Conservation (phyloP, 1,140 invertebrate genomes). For the Papilio helenus region DNA sequence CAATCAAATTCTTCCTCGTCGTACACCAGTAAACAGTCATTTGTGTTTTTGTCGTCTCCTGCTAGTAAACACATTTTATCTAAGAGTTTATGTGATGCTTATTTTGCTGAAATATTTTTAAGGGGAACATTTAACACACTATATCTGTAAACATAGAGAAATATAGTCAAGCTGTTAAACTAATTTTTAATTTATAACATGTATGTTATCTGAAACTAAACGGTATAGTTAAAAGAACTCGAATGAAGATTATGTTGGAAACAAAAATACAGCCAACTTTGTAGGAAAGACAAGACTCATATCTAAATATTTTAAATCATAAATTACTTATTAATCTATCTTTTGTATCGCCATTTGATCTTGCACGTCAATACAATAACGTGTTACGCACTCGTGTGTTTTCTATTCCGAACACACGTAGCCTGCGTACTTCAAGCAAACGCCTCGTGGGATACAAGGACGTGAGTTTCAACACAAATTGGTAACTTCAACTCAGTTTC, state of each 20-base stretch:
- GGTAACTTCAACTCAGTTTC: conserved; percentile 31
- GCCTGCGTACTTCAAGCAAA: conserved; percentile 26
- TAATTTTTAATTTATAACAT: too few relatives aligned
- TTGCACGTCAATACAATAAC: background rate
- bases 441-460: conserved; percentile 31
- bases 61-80: background rate
- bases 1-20: conserved; percentile 52
- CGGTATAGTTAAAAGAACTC: too few relatives aligned
- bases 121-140: too few relatives aligned
- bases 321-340: background rate
- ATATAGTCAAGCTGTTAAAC: background rate
- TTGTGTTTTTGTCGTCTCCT: background rate
- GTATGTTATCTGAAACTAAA: too few relatives aligned
- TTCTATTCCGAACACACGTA: conserved; percentile 17
- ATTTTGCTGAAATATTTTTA: background rate
- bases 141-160: background rate
- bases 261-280: too few relatives aligned
- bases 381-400: background rate
- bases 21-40: background rate
- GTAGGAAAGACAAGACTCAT: too few relatives aligned
- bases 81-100: background rate
- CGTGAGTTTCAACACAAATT: conserved; percentile 37
- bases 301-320: background rate
- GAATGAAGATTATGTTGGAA: too few relatives aligned
- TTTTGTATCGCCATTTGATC: background rate